A percentile compares a stretch with the other conserved stretches of the same genome.
These are phyloP conservation scores for Caenorhabditis tropicalis DNA, from an alignment of 1,140 invertebrate genomes.

Conservation along the genomic window DNA sequence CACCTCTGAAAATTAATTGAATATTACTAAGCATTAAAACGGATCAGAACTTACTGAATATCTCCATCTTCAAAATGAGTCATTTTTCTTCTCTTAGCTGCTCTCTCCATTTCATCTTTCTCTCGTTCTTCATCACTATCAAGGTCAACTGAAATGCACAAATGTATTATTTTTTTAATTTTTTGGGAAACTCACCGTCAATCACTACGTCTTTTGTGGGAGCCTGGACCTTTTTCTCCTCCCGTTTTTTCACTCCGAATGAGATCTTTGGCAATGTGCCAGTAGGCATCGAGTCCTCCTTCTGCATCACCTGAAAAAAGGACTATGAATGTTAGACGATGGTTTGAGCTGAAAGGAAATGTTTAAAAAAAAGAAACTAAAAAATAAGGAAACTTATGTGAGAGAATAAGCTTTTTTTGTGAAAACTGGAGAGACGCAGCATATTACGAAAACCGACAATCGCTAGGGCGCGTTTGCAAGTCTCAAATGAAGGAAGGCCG, in stretches of 20 bases:
- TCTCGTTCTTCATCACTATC: slow-evolving; percentile 47
- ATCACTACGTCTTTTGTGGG: neutral
- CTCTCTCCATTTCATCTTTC: slow-evolving; percentile 43
- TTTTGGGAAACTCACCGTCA: neutral
- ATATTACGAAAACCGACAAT: neutral
- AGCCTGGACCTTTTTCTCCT: neutral
- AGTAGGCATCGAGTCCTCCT: neutral
- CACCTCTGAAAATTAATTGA: slow-evolving; percentile 10
- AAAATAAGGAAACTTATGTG: neutral
- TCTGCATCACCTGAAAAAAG: neutral
- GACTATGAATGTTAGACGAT: too few species aligned
- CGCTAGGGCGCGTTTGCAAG: neutral
- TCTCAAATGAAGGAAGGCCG: too few species aligned
- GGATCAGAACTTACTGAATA: slow-evolving; percentile 37
- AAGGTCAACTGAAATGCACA: slow-evolving; percentile 29
- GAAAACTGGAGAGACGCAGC: neutral
- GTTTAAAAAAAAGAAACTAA: neutral
- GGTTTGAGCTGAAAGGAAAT: neutral
- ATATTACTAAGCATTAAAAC: neutral
- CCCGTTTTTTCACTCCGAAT: slow-evolving; percentile 37
- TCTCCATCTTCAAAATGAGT: slow-evolving; percentile 46
- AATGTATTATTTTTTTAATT: neutral
- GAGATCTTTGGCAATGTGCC: neutral
- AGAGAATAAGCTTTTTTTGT: neutral
- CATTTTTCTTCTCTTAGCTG: slow-evolving; percentile 44